These are phyloP conservation scores for Eucera pruinosa DNA, from an alignment of 2,888 invertebrate genomes.

Conservation along the genomic window DNA sequence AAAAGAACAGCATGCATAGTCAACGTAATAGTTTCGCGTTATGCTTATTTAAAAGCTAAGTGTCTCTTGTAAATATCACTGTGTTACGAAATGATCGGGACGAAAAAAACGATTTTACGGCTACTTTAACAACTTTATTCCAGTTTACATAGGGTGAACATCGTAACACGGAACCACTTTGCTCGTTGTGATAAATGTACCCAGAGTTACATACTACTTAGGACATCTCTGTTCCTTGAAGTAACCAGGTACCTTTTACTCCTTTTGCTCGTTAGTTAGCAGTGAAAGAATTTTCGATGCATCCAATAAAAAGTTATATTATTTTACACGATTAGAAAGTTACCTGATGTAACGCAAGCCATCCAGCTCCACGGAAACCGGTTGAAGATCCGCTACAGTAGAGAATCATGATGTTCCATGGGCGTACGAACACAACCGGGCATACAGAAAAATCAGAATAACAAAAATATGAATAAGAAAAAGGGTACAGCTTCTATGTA, in stretches of 20 bases:
- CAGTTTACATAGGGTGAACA: background rate
- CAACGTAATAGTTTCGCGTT: background rate
- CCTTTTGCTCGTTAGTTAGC: conserved; percentile 2
- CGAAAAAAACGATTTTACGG: conserved; percentile 18
- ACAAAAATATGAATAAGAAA: background rate
- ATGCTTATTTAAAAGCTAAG: background rate
- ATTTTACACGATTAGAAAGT: conserved; percentile 58
- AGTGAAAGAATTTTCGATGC: conserved; percentile 40
- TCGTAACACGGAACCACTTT: conserved; percentile 23
- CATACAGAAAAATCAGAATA: background rate
- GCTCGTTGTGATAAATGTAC: conserved; percentile 21
- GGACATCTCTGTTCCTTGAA: background rate
- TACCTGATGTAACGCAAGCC: conserved; percentile 39
- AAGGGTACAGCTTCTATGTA: background rate
- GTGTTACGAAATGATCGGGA: background rate
- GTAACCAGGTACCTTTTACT: background rate
- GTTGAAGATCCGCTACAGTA: conserved; percentile 48
- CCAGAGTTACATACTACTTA: background rate
- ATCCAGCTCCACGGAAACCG: conserved; percentile 41
- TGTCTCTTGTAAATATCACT: conserved; percentile 24
- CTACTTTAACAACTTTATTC: conserved; percentile 20
- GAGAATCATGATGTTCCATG: conserved; percentile 15
- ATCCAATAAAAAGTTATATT: conserved; percentile 45
- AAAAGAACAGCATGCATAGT: background rate
- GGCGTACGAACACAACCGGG: background rate